A percentile compares a stretch with the other conserved stretches of the same genome.
These are phyloP conservation scores for Poeciliopsis turrubarensis DNA, from an alignment of 2,113 vertebrate species.

Conservation along the genomic window DNA sequence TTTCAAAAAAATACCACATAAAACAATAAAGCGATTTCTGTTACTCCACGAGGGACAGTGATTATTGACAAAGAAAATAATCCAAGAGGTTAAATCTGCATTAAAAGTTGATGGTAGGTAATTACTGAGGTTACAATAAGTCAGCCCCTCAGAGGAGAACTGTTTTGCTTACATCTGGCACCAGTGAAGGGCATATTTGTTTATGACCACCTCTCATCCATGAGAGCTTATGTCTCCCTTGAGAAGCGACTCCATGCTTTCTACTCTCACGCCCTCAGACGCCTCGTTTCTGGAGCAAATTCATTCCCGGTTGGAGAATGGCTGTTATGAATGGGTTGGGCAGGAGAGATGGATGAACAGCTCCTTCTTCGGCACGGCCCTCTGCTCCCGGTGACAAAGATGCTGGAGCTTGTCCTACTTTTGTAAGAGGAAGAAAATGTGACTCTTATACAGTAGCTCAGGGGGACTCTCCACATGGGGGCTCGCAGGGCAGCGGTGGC, in stretches of 20 bases:
- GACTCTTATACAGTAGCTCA: conserved; percentile 64
- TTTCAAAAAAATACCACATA: not conserved
- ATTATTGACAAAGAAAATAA: not conserved
- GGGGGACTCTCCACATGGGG: conserved; percentile 57
- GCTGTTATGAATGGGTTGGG: conserved; percentile 74
- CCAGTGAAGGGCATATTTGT: conserved; percentile 56
- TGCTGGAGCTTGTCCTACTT: conserved; percentile 74
- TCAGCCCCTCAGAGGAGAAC: conserved; percentile 15
- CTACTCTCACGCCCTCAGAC: conserved; percentile 32
- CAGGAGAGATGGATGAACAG: conserved; percentile 66
- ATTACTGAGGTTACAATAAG: not conserved
- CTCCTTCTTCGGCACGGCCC: conserved; percentile 52
- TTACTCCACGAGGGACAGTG: not conserved
- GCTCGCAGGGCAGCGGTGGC: conserved; percentile 47
- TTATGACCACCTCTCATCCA: conserved; percentile 53
- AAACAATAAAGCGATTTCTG: not conserved
- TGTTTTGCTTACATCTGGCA: conserved; percentile 39
- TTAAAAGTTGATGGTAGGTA: not conserved
- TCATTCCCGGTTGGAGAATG: conserved; percentile 66
- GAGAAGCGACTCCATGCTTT: conserved; percentile 58
- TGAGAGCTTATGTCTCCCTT: conserved; percentile 37
- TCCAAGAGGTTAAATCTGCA: not conserved
- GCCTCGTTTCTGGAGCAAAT: conserved; percentile 73
- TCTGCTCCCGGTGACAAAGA: conserved; percentile 60
- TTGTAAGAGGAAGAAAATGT: conserved; percentile 50